Evolutionary conservation across 2,113 vertebrate genomes (phyloP).

Genomic region (Hipposideros armiger): DNA sequence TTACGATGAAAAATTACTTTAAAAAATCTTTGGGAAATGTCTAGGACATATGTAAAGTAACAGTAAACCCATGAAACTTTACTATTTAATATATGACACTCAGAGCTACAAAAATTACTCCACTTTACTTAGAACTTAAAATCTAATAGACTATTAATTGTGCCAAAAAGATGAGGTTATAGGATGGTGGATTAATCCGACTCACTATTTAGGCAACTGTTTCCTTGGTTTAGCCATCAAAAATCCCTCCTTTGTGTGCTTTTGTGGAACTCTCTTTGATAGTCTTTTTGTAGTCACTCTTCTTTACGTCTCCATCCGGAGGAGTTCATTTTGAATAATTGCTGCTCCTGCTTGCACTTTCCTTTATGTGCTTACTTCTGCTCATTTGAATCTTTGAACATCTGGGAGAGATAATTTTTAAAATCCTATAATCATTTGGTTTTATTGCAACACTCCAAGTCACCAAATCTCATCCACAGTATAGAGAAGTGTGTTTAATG

Average conservation of each 20-base stretch:
- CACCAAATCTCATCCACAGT: conserved; percentile 31
- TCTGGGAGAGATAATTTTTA: conserved; percentile 49
- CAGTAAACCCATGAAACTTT: neutral
- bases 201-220: neutral
- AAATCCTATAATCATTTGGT: conserved; percentile 37
- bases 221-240: conserved; percentile 32
- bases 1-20: neutral
- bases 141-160: neutral
- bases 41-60: neutral
- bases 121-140: neutral
- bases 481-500: neutral
- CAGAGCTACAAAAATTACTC: neutral
- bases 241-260: neutral
- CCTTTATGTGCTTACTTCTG: conserved; percentile 27
- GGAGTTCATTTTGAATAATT: conserved; percentile 56
- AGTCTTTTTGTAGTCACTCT: conserved; percentile 9
- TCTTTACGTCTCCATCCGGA: neutral
- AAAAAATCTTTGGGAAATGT: neutral
- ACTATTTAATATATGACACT: neutral
- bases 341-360: conserved; percentile 56
- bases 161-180: neutral
- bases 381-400: conserved; percentile 59
- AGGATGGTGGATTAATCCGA: neutral
- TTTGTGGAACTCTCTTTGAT: conserved; percentile 36
- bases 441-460: neutral